These are phyloP conservation scores for Zootoca vivipara DNA, from an alignment of 2,113 vertebrate genomes.

Conservation along the genomic window DNA sequence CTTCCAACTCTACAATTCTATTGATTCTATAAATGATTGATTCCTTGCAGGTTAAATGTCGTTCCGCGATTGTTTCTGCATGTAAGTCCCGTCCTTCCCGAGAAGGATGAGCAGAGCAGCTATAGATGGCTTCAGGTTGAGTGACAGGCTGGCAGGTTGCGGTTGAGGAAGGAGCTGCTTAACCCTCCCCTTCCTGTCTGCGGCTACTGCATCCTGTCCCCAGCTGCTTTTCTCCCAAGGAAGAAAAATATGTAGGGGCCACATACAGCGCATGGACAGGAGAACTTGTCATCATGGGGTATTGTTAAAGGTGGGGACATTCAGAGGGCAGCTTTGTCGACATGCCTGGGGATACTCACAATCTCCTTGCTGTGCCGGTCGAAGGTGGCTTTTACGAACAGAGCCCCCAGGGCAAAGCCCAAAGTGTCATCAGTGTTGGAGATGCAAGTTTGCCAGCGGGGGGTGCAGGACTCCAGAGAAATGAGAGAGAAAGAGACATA, in stretches of 20 bases:
- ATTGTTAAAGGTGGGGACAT: neutral
- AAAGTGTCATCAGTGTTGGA: conserved; percentile 94
- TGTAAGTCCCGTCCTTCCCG: no score
- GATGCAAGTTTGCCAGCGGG: conserved; percentile 98
- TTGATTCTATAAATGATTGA: no score
- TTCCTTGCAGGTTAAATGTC: neutral
- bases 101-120: neutral
- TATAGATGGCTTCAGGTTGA: neutral
- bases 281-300: no score
- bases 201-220: no score
- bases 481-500: conserved; percentile 10
- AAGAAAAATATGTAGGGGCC: neutral
- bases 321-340: neutral
- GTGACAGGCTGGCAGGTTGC: no score
- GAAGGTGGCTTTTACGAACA: conserved; percentile 96
- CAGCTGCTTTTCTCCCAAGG: neutral
- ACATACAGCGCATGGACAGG: neutral
- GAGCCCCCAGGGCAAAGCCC: conserved; percentile 93
- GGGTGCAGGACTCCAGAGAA: conserved; percentile 86
- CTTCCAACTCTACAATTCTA: no score
- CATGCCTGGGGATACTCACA: conserved; percentile 75
- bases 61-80: neutral
- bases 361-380: conserved; percentile 95
- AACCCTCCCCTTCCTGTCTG: neutral
- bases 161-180: neutral